Base-by-base conservation (phyloP, 2,113 vertebrate genomes). In the Malurus melanocephalus region DNA sequence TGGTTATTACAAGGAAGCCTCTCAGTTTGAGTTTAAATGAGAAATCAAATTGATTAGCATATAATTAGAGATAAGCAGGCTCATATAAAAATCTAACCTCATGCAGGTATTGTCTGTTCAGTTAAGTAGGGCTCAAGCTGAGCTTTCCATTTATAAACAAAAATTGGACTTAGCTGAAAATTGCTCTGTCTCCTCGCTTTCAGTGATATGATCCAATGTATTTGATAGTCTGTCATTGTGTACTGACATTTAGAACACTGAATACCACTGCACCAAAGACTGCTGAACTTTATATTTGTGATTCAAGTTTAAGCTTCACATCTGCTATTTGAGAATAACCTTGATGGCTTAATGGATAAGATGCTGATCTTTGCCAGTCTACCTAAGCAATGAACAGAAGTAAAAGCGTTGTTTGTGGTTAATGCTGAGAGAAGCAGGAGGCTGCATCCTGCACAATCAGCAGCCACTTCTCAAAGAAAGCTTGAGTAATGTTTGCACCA, bases 341-440 rank as follows among this genome's bases (percentile, higher is more conserved):
- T 93, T 94, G 90, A 97, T 95, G 90, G 76, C 60, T 95, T 96
- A 96, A 93, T 96, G 90, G 93, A 95, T 95, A 93, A 96, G 91
- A 80, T 61, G 59, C 17, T 95, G 94, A 94, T 92, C 80, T 95
- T 96, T 94, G 52, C 86, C 60, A 74, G 59, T 57, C 46, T 9
- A 19, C 21, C 52, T 85, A 89, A 93, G 60, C 38, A 77, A 56
- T 65, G 73, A 92, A 48, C 28, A 49, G 53, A 26, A 19, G 56
- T 49, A 68, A 68, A 93, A 94, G 15, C 33, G 26, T 4, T 33
- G 14, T 38, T 77, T 72, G 30, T 66, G 60, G 48, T 88, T 85
- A 94, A 89, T 67, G 56, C 59, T 77, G 38, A 80, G 38, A 82
- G 88, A 88, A 93, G 42, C 42, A 67, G 77, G 60, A 93, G 24